phyloP scores from a whole-genome alignment of 2,888 invertebrate genomes.

The Pharmacophagus antenor region DNA sequence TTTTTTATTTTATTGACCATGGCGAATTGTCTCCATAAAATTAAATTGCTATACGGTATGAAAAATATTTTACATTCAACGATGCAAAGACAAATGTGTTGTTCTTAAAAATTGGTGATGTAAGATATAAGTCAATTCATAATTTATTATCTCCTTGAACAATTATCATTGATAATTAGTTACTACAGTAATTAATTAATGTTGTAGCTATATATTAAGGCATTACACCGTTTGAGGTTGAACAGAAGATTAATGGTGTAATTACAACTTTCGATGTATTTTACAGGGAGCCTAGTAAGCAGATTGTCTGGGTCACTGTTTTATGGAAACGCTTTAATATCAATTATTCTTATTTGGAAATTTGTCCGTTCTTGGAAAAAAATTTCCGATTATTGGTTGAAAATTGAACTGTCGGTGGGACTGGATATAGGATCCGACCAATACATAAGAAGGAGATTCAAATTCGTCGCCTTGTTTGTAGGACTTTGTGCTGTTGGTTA shows the following conservation, averaged over 20 bases:
- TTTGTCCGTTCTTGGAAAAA: slow-evolving; percentile 54
- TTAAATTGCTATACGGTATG: too few species aligned
- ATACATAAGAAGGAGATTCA: slow-evolving; percentile 44
- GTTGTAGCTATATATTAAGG: not conserved
- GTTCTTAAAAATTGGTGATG: too few species aligned
- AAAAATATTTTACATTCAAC: too few species aligned
- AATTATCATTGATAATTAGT: not conserved
- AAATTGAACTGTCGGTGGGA: slow-evolving; percentile 43
- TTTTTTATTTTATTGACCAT: too few species aligned
- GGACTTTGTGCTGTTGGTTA: slow-evolving; percentile 49
- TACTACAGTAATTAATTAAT: not conserved
- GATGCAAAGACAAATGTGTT: too few species aligned
- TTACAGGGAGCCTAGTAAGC: slow-evolving; percentile 51
- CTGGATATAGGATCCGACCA: slow-evolving; percentile 46
- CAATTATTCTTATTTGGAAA: slow-evolving; percentile 74
- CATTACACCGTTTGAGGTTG: not conserved
- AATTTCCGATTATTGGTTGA: slow-evolving; percentile 50
- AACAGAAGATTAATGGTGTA: not conserved
- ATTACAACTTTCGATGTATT: slow-evolving; percentile 10
- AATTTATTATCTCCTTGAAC: not conserved
- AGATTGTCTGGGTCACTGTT: slow-evolving; percentile 74
- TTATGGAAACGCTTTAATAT: slow-evolving; percentile 76
- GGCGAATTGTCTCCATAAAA: too few species aligned
- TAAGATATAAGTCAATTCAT: too few species aligned
- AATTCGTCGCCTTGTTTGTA: slow-evolving; percentile 48